Base-by-base conservation (phyloP, 2,888 invertebrate genomes). In the Cephalotes varians region DNA sequence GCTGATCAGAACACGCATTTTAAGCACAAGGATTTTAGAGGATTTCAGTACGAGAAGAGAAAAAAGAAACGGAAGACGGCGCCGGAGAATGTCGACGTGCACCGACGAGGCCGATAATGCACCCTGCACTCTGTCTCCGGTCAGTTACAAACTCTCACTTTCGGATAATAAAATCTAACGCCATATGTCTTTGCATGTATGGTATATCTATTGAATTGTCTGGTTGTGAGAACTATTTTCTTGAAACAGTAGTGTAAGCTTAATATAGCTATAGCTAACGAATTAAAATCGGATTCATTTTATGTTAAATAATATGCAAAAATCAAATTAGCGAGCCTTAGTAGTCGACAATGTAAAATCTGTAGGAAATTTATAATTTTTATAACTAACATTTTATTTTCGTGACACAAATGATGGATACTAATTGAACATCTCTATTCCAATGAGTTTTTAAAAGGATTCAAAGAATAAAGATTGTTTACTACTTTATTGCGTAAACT, bases 101-200 rank as follows among this genome's bases (percentile, higher is more conserved):
- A 91, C 94, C 85, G 94, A 94, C 91, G 94, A 94, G 84, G 91
- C 93, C 82, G 94, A 94, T 90, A 93, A 92, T 90, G 85, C 88
- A 85, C 86, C 91, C 91, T 94, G 91, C 94, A 94, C 93, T 83
- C 91, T 94, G 85, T 94, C 94, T 85, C 94, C 94, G 94, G 94
- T 94, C 85, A 92, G 94, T 94, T 18, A 7, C 1, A 31, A 56
- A 37, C 28, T 44, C 18, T 44, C 25, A 71, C 4, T 44, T 51
- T 49, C 21, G 4, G 2, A 58, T 47, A 21, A 76, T 51, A 76
- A 51, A 51, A 44, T 40, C 28, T 44, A 31, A 3, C 3, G n/a
- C 7, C 5, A 9, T 9, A 9, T 18, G 34, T 21, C 51, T 4
- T 65, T 31, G 6, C 71, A 40, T 6, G 15, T 0, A 9, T 60